A percentile compares a stretch with the other conserved stretches of the same genome.
These are phyloP conservation scores for Notarius lentiginosus DNA, from an alignment of 2,113 vertebrate genomes.

Conservation along the genomic window DNA sequence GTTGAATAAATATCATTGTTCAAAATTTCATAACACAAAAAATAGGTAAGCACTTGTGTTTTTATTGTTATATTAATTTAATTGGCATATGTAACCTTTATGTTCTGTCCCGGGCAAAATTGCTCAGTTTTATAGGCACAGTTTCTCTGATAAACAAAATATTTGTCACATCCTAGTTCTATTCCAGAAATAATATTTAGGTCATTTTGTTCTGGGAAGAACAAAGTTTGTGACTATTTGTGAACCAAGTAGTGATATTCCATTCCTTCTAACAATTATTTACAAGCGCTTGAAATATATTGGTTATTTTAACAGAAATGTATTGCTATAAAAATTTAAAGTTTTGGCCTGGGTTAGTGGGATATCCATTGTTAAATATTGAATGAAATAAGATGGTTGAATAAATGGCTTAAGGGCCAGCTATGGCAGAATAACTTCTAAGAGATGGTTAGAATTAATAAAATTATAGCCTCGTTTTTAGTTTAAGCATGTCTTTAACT, in stretches of 20 bases:
- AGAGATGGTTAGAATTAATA: neutral
- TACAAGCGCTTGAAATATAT: neutral
- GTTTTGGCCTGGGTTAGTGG: neutral
- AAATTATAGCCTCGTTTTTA: neutral
- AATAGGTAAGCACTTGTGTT: neutral
- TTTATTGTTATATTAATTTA: neutral
- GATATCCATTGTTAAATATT: neutral
- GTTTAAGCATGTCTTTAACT: neutral
- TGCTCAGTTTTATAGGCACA: neutral
- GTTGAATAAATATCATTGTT: slow-evolving; percentile 11
- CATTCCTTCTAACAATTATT: neutral
- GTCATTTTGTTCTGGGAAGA: neutral
- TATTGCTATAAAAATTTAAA: neutral
- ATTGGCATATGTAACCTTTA: neutral
- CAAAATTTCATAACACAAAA: neutral
- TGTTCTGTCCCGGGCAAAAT: neutral
- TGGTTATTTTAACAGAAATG: neutral
- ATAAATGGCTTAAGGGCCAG: neutral
- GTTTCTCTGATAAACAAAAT: neutral
- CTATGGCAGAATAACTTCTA: neutral
- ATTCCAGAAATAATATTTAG: neutral
- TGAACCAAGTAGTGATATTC: neutral
- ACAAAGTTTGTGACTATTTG: neutral
- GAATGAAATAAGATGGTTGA: neutral
- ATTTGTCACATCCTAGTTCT: neutral